Base-by-base conservation (phyloP, 2,113 vertebrate genomes). In the Porphyrio hochstetteri region DNA sequence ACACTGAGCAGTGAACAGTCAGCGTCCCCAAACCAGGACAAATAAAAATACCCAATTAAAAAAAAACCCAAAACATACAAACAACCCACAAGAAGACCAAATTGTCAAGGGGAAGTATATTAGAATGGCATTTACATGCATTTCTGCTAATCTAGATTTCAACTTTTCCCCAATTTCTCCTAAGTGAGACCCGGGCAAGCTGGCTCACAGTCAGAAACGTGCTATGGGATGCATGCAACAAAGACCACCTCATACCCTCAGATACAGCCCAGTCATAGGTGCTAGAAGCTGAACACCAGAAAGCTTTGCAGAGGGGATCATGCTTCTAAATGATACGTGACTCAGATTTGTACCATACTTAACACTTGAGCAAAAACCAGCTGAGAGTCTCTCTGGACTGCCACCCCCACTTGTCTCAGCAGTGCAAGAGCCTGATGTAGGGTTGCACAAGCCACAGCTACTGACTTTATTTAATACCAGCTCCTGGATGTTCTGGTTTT, bases 371-470 rank as follows among this genome's bases (percentile, higher is more conserved):
- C 7, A 40, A 57, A 82, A 68, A 33, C 2, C 17, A 5, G 20
- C 3, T 0, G 0, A 11, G 35, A 44, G 24, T 33, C 15, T 60
- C 38, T 59, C 55, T 25, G 38, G 23, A 48, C 27, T 61, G 14
- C 9, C 55, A 20, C 3, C 13, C 15, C 31, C 31, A 35, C 36
- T 48, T 48, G 44, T 29, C 21, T 59, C 2, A 0, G 46, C 82
- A 55, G 21, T 3, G 13, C 21, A 46, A 10, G 64, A 16, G 24
- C 19, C 61, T 46, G 24, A 57, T 36, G 38, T 0, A 1, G 17
- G 16, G 42, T 36, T 78, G 16, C 33, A 35, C 19, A 70, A 74
- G 33, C 23, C 18, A 13, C 15, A 50, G 35, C 21, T 38, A 25
- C 23, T 14, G 50, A 31, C 20, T 65, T 70, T 10, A 28, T 60